Evolutionary conservation across 1,140 invertebrate species (phyloP).

Genomic region (Tigriopus japonicus): DNA sequence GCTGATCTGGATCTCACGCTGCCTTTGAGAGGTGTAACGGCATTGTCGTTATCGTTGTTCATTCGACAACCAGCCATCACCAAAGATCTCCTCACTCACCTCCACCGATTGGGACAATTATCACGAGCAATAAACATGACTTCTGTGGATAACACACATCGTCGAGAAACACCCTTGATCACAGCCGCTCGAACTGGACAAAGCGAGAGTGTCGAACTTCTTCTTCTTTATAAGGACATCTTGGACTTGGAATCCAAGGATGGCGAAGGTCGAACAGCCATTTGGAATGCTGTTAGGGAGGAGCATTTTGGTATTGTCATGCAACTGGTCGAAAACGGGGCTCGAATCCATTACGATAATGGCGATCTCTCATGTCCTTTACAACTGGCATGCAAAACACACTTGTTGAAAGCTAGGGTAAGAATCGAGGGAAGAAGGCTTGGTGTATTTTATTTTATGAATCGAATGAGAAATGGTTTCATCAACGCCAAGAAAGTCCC

Average conservation of each 20-base stretch:
- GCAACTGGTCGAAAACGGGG: background rate
- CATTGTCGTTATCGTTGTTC: background rate
- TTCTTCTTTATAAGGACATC: background rate
- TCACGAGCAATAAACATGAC: background rate
- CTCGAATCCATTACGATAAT: background rate
- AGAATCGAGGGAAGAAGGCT: too few relatives aligned
- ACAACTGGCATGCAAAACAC: slow-evolving; percentile 7
- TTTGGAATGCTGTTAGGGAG: slow-evolving; percentile 4
- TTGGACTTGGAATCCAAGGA: background rate
- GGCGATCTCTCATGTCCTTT: slow-evolving; percentile 1
- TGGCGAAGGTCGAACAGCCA: slow-evolving; percentile 5
- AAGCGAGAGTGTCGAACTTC: background rate
- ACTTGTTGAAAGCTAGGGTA: background rate
- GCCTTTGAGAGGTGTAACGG: slow-evolving; percentile 8
- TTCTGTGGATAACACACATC: slow-evolving; percentile 2
- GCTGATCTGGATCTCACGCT: background rate
- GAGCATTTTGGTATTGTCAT: background rate
- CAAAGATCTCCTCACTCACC: background rate
- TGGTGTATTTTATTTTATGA: too few relatives aligned
- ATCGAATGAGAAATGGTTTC: too few relatives aligned
- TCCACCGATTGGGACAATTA: background rate
- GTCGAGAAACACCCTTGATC: slow-evolving; percentile 7
- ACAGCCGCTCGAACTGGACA: slow-evolving; percentile 9
- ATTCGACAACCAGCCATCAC: background rate
- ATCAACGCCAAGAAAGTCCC: too few relatives aligned